A percentile compares a stretch with the other conserved stretches of the same genome.
Evolutionary conservation across 2,113 vertebrate species (phyloP).

Genomic region (Sarotherodon lohbergeri): DNA sequence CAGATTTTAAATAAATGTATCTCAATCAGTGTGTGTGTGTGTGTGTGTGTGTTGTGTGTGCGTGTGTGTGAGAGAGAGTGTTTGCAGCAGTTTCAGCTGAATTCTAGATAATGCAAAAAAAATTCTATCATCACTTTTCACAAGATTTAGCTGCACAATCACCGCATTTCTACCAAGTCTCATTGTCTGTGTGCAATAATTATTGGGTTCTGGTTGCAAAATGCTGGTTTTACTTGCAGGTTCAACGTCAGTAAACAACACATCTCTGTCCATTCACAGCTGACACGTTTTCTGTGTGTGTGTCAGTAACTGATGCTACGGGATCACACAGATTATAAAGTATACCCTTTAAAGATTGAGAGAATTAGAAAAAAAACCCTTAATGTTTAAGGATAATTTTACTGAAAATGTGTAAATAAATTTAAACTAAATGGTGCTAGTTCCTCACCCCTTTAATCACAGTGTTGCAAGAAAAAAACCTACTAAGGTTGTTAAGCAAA

Average conservation of each 20-base stretch:
- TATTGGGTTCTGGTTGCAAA: not conserved
- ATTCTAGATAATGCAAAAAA: not conserved
- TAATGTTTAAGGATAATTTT: not conserved
- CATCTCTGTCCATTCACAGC: not conserved
- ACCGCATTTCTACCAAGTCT: not conserved
- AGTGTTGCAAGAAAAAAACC: not conserved
- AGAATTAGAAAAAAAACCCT: fast-evolving
- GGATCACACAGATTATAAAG: not conserved
- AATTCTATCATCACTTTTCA: not conserved
- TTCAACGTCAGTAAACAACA: not conserved
- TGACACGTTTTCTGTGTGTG: not conserved
- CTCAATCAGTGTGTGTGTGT: not conserved
- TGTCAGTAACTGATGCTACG: not conserved
- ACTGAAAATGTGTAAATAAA: not conserved
- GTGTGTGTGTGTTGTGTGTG: not conserved
- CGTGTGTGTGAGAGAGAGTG: not conserved
- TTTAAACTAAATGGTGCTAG: not conserved
- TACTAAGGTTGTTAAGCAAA: not conserved
- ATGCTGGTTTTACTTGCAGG: not conserved
- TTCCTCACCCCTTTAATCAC: not conserved
- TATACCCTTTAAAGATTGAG: not conserved
- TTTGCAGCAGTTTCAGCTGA: not conserved
- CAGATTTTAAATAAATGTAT: not conserved
- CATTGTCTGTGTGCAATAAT: not conserved
- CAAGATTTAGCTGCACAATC: not conserved